A percentile compares a stretch with the other conserved stretches of the same genome.
Conservation (phyloP, 2,113 vertebrate genomes). For the Nycticryphes semicollaris region DNA sequence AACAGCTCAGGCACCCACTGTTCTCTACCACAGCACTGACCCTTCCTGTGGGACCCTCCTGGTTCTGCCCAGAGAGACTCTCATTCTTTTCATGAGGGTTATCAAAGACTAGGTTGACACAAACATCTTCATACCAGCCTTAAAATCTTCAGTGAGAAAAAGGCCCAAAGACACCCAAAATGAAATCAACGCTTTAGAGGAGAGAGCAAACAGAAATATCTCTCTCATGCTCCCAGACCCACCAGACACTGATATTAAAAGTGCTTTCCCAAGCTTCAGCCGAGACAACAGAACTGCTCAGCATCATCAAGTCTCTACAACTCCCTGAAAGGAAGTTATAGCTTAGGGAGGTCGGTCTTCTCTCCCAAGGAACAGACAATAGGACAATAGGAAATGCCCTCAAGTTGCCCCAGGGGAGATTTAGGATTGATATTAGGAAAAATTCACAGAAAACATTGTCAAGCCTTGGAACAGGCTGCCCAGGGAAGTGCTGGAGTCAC, state of each 20-base stretch:
- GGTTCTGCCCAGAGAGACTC: neutral
- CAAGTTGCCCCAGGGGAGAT: neutral
- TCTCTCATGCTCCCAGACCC: neutral
- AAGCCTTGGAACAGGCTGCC: neutral
- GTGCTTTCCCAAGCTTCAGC: neutral
- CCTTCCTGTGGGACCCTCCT: neutral
- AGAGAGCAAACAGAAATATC: neutral
- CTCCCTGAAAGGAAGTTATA: neutral
- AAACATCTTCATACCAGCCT: accelerated
- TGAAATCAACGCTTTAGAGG: too few species aligned
- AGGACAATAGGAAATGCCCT: neutral
- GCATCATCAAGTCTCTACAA: neutral
- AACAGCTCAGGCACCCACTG: accelerated
- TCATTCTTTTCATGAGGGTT: too few species aligned
- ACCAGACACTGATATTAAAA: neutral
- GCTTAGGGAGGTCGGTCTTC: neutral
- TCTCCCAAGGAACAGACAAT: neutral
- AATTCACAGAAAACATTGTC: neutral
- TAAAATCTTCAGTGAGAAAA: neutral
- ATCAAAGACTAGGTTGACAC: accelerated
- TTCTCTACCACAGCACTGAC: neutral
- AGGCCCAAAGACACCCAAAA: neutral
- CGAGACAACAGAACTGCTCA: neutral
- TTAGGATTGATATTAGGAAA: neutral
- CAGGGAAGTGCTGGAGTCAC: neutral